These are phyloP conservation scores for Folsomia candida DNA, from an alignment of 2,888 invertebrate species.

Conservation along the genomic window DNA sequence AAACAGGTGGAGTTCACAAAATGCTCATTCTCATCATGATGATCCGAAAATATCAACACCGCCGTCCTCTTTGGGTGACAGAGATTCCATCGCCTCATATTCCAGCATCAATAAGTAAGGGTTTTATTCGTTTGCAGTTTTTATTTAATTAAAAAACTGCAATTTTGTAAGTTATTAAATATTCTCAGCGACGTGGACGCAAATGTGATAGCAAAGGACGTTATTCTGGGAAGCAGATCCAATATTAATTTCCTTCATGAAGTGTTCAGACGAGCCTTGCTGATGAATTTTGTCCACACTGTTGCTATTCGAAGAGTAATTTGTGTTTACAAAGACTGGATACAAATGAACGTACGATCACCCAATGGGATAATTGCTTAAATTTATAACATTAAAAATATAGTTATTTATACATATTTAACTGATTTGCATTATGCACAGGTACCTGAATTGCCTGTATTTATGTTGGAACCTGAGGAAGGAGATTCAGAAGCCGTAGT, in stretches of 20 bases:
- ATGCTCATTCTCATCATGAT: slow-evolving; percentile 27
- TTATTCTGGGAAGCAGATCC: slow-evolving; percentile 80
- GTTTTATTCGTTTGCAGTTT: background rate
- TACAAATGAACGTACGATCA: slow-evolving; percentile 72
- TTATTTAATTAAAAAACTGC: background rate
- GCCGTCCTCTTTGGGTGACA: slow-evolving; percentile 40
- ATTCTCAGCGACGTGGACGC: slow-evolving; percentile 41
- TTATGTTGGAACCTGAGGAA: slow-evolving; percentile 63
- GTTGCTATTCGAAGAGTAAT: slow-evolving; percentile 85
- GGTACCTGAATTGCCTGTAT: slow-evolving; percentile 73
- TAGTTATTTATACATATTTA: background rate
- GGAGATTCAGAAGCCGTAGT: slow-evolving; percentile 50
- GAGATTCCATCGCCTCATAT: slow-evolving; percentile 47
- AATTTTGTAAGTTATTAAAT: too few species aligned
- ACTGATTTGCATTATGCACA: slow-evolving; percentile 52
- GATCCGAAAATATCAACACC: slow-evolving; percentile 38
- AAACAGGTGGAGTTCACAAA: slow-evolving; percentile 27
- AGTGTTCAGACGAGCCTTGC: slow-evolving; percentile 87
- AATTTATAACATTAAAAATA: background rate
- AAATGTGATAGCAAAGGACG: slow-evolving; percentile 61
- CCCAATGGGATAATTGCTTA: too few species aligned
- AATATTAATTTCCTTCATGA: slow-evolving; percentile 94
- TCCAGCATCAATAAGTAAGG: slow-evolving; percentile 40
- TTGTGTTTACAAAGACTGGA: slow-evolving; percentile 91
- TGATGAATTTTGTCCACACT: slow-evolving; percentile 83